Conservation (phyloP, 2,888 invertebrate species). For the Hetaerina titia region DNA sequence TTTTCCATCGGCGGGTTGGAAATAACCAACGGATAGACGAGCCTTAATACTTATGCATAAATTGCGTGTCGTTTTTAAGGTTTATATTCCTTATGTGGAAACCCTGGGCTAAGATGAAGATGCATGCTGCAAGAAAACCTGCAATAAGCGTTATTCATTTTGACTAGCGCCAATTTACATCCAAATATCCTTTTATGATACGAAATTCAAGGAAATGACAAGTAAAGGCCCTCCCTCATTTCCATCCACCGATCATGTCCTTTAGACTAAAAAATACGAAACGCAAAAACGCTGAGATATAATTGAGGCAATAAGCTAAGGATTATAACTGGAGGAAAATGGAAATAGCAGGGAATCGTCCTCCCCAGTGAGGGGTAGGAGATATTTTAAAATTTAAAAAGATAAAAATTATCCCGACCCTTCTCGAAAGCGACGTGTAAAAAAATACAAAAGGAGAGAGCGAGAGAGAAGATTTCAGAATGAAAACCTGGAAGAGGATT, state of each 20-base stretch:
- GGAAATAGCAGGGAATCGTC: conserved; percentile 14
- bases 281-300: neutral
- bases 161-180: neutral
- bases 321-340: conserved; percentile 30
- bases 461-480: conserved; percentile 10
- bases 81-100: no score
- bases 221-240: neutral
- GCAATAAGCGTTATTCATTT: neutral
- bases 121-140: neutral
- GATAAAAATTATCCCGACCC: neutral
- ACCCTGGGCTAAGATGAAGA: no score
- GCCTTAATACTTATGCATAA: no score
- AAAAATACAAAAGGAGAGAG: neutral
- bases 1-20: no score
- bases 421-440: neutral
- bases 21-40: no score
- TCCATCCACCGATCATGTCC: neutral
- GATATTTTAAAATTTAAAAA: conserved; percentile 1
- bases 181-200: neutral
- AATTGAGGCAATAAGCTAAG: conserved; percentile 40
- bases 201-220: conserved; percentile 21
- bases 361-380: conserved; percentile 14
- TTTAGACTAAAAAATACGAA: neutral
- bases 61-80: no score
- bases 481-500: conserved; percentile 32